phyloP scores from a whole-genome alignment of 1,140 invertebrate genomes.

The Cyclargus thomasi region DNA sequence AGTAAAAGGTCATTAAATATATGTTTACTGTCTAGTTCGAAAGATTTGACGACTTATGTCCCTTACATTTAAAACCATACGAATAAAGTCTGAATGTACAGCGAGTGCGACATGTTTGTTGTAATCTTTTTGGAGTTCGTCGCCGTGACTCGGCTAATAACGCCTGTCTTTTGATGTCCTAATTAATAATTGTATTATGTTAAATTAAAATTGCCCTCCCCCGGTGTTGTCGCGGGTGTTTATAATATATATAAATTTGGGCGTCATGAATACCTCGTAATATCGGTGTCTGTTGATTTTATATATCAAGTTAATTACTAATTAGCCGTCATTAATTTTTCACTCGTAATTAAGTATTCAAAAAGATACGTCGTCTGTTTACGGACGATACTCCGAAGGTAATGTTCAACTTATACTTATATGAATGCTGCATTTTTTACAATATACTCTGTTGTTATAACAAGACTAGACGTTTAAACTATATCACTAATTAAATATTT shows the following conservation, averaged over 20 bases:
- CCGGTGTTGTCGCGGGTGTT: background rate
- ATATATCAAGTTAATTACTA: background rate
- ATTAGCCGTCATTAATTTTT: background rate
- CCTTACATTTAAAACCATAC: no score
- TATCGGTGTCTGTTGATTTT: background rate
- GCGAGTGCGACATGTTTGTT: background rate
- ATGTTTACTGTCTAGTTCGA: no score
- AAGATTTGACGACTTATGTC: no score
- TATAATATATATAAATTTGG: background rate
- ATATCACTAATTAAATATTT: no score
- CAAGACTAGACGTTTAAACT: no score
- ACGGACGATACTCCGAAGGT: background rate
- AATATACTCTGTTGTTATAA: no score
- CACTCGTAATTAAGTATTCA: background rate
- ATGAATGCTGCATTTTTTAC: no score
- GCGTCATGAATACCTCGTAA: background rate
- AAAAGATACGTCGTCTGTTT: conserved; percentile 1
- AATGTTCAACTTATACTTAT: no score
- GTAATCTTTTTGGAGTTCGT: background rate
- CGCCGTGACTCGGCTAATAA: background rate
- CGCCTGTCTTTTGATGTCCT: background rate
- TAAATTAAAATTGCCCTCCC: background rate
- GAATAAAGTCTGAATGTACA: no score
- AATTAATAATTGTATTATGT: background rate
- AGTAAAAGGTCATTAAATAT: no score